Evolutionary conservation across 64 coral and sea anemone species (phyloP).

Genomic region (Platygyra sinensis): DNA sequence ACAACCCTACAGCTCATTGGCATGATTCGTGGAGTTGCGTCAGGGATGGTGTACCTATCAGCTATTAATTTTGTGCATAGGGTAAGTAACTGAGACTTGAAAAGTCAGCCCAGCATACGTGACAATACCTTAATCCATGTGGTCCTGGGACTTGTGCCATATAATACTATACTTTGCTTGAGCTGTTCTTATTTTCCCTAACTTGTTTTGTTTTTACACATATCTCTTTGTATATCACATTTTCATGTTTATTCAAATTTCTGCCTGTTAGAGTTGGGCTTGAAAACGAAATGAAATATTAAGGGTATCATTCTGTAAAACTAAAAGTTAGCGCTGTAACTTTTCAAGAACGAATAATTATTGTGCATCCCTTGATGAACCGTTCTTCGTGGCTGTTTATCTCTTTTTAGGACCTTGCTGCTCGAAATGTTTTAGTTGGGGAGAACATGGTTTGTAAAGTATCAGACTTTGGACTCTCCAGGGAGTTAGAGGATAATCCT

Average conservation of each 20-base stretch:
- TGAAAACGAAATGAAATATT: too few species aligned
- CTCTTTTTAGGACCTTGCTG: conserved; percentile 76
- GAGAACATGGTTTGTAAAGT: conserved; percentile 86
- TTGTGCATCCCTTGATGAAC: too few species aligned
- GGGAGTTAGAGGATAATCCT: conserved; percentile 79
- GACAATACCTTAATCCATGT: too few species aligned
- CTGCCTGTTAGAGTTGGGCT: neutral
- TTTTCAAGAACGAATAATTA: too few species aligned
- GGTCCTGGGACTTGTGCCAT: too few species aligned
- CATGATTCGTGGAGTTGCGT: conserved; percentile 88
- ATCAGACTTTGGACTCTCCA: conserved; percentile 89
- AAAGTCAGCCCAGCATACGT: neutral
- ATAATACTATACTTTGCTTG: too few species aligned
- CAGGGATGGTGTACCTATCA: conserved; percentile 92
- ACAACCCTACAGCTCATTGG: conserved; percentile 86
- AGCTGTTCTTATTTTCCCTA: too few species aligned
- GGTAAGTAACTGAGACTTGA: conserved; percentile 32
- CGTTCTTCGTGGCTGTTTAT: neutral
- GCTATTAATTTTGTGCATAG: conserved; percentile 93
- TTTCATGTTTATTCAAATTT: too few species aligned
- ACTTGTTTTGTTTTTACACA: too few species aligned
- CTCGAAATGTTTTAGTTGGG: conserved; percentile 84
- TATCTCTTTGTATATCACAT: too few species aligned
- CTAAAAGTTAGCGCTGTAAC: too few species aligned
- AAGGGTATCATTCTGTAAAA: too few species aligned